These are phyloP conservation scores for Notiomystis cincta DNA, from an alignment of 2,113 vertebrate species.

Conservation along the genomic window DNA sequence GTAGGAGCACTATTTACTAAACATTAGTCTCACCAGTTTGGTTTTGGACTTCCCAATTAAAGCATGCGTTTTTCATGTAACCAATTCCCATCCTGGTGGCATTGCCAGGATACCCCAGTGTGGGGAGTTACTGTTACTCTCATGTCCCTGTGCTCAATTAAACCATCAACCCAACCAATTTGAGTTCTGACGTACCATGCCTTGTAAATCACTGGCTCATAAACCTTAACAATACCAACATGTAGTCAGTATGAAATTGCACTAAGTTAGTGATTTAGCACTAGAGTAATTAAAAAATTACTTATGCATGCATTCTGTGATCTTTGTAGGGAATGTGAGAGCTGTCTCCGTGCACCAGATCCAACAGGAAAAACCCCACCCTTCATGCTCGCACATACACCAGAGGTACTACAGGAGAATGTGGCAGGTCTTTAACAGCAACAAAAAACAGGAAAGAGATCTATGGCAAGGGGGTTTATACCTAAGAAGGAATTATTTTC, in stretches of 20 bases:
- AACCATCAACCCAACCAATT: constrained; percentile 35
- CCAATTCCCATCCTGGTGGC: background rate
- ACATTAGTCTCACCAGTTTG: background rate
- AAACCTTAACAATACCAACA: constrained; percentile 63
- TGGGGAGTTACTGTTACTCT: background rate
- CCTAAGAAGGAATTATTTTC: background rate
- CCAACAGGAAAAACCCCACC: background rate
- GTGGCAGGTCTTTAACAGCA: background rate
- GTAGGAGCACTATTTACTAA: background rate
- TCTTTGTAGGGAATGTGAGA: background rate
- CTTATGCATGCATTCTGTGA: background rate
- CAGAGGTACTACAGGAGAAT: background rate
- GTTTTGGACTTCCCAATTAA: background rate
- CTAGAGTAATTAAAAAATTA: constrained; percentile 24
- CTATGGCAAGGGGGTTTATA: background rate
- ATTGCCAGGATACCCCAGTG: background rate
- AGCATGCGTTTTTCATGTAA: background rate
- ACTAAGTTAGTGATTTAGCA: constrained; percentile 50
- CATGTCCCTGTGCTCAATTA: background rate
- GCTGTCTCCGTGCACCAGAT: background rate
- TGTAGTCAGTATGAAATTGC: constrained; percentile 17
- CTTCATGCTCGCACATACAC: background rate
- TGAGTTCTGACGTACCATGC: constrained; percentile 44
- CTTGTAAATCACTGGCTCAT: constrained; percentile 62
- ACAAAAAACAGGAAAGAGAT: background rate